Base-by-base conservation (phyloP, 2,797 vertebrate genomes). In the Rhinogobio ventralis region DNA sequence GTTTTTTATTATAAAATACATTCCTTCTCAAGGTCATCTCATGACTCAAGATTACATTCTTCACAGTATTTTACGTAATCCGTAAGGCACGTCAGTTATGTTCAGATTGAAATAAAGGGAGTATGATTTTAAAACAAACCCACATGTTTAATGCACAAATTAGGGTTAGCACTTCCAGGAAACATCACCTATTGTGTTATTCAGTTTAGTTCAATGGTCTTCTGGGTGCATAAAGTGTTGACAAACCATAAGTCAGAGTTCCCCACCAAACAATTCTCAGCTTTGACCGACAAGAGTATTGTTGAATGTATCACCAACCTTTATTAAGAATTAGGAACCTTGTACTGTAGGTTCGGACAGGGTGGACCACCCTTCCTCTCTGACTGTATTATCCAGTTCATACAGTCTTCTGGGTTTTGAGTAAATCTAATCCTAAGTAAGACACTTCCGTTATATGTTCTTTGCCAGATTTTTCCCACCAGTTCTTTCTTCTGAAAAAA, bases 291-390 rank as follows among this genome's bases (percentile, higher is more conserved):
- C 36, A 49, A 9, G 17, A 42, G 39, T n/a, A 13, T 66, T 77
- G 51, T 46, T 20, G 39, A 83, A 85, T 85, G 62, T 69, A 51
- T 74, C 14, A 28, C 66, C 66, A 51, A 45, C 60, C 67, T 73
- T 84, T 84, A 73, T 51, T 73, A 33, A 55, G 60, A 49, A 49
- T 74, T 53, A 2, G 17, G n/a, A 28, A 78, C 78, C 51, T 72
- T 46, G 69, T 74, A 71, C 53, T 77, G 74, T 25, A 51, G 73
- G 25, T 74, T 42, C 25, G 1, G n/a, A 2, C 51, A 60, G 30
- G 23, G 60, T 4, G 30, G 49, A 23, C 42, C 84, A 51, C 79
- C 60, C 82, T 88, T 88, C 82, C 79, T 88, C 72, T 79, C 28
- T 30, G 64, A 45, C 19, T 2, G 9, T 57, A 33, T 39, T 57